Evolutionary conservation across 2,888 invertebrate genomes (phyloP).

Genomic region (Spisula solida): DNA sequence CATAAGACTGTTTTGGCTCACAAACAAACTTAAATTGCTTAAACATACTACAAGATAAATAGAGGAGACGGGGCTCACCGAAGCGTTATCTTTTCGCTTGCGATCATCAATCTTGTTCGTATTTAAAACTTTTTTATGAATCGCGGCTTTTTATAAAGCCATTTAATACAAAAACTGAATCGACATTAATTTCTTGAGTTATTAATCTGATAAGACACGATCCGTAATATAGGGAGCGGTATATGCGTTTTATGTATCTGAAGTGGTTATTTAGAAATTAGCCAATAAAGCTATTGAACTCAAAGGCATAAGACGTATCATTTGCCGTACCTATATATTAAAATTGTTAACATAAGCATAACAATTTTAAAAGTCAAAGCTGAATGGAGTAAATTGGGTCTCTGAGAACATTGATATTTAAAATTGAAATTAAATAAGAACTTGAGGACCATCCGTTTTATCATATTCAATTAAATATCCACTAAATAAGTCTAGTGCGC

Average conservation of each 20-base stretch:
- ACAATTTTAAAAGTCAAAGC: slow-evolving; percentile 15
- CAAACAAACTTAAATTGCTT: slow-evolving; percentile 27
- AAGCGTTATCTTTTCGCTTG: slow-evolving; percentile 23
- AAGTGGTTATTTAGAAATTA: slow-evolving; percentile 6
- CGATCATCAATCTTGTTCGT: slow-evolving; percentile 29
- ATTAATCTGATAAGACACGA: slow-evolving; percentile 26
- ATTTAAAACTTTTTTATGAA: slow-evolving; percentile 26
- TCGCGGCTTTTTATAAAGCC: slow-evolving; percentile 19
- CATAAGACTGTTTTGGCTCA: slow-evolving; percentile 34
- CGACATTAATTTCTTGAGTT: slow-evolving; percentile 29
- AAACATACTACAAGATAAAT: slow-evolving; percentile 34
- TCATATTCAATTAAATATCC: no score
- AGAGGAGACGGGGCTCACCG: background rate
- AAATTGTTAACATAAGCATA: slow-evolving; percentile 21
- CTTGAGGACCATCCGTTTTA: no score
- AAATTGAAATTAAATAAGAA: no score
- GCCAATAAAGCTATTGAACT: background rate
- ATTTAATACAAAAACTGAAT: slow-evolving; percentile 28
- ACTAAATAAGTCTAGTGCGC: no score
- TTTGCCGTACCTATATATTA: background rate
- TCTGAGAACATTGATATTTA: background rate
- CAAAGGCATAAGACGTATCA: background rate
- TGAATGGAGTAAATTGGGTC: slow-evolving; percentile 2
- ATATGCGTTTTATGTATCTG: background rate
- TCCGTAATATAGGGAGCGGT: slow-evolving; percentile 17